Evolutionary conservation across 2,888 invertebrate genomes (phyloP), one percentile per base, ranked within the genome.

Genomic region (Volucella bombylans): DNA sequence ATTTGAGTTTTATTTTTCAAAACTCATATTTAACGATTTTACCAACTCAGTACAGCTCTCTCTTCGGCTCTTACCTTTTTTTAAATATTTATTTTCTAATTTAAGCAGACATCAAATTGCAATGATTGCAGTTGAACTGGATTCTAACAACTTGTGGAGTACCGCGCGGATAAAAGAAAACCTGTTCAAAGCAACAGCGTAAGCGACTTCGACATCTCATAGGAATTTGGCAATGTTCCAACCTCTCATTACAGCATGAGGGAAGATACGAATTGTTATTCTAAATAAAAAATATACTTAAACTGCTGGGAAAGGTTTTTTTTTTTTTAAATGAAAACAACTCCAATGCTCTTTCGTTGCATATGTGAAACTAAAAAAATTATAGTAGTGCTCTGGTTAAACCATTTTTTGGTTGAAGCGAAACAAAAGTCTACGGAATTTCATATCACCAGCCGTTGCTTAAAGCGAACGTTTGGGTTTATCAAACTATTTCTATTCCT

Each of bases 181-280:
- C 31, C 14, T 61, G 77, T 55, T 72, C 72, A 62, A 45, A 47
- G 55, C 67, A 67, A 68, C 72, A 55, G 54, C 72, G 49, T 43
- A 52, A 61, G 71, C 82, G 82, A 68, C 61, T 62, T 77, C 67
- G 77, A 78, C 78, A 78, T 82, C 76, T 64, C 8, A 61, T 54
- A 18, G 39, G 43, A 23, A 47, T 45, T 69, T 69, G 54, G 77
- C 69, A 45, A 31, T 31, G 31, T 31, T 31, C 31, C 31, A 31
- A 31, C 31, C 31, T 39, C 23, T 52, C 12, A n/a, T 49, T 10
- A 31, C 14, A 45, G 11, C 18, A 49, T 67, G 77, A 55, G 71
- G 69, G 45, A 38, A 38, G 23, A 8, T 23, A 31, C 9, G 11
- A 15, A 50, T 59, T 49, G 9, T 18, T 38, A 18, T 57, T 57